A percentile compares a stretch with the other conserved stretches of the same genome.
Conservation (phyloP, 2,113 vertebrate species). For the Strigops habroptila region DNA sequence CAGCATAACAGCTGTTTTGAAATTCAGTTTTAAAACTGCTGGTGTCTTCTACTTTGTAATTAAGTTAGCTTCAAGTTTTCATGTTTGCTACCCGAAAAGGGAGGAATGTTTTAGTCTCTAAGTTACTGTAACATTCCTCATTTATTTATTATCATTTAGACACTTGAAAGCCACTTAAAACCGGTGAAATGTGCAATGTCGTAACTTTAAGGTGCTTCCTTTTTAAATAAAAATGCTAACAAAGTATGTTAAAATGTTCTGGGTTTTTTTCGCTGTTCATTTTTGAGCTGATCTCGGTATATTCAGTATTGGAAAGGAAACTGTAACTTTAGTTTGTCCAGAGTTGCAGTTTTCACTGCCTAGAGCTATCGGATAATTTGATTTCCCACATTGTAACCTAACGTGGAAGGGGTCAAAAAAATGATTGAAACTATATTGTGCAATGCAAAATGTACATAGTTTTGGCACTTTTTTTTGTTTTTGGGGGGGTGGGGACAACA, state of each 20-base stretch:
- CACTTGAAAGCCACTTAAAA: not conserved
- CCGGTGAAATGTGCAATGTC: not conserved
- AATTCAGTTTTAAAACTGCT: not conserved
- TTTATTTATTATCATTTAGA: not conserved
- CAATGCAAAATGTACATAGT: not conserved
- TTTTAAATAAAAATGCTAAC: not conserved
- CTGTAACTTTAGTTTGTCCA: not conserved
- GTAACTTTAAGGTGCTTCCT: not conserved
- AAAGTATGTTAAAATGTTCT: not conserved
- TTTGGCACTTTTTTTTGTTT: not conserved
- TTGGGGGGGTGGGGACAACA: rapidly evolving
- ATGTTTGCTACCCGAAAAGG: rapidly evolving
- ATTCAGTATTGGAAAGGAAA: not conserved
- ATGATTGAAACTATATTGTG: not conserved
- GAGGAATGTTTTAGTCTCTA: not conserved
- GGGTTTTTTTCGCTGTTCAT: not conserved
- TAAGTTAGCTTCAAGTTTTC: not conserved
- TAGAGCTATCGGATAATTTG: not conserved
- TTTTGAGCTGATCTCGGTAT: not conserved
- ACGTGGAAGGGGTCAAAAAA: not conserved
- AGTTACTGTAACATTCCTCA: not conserved
- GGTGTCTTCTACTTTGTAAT: not conserved
- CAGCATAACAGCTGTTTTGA: not conserved
- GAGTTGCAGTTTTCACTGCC: not conserved
- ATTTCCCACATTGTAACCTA: not conserved